A percentile compares a stretch with the other conserved stretches of the same genome.
phyloP scores from a whole-genome alignment of 2,797 vertebrate species.

The Gobio occitaniae region DNA sequence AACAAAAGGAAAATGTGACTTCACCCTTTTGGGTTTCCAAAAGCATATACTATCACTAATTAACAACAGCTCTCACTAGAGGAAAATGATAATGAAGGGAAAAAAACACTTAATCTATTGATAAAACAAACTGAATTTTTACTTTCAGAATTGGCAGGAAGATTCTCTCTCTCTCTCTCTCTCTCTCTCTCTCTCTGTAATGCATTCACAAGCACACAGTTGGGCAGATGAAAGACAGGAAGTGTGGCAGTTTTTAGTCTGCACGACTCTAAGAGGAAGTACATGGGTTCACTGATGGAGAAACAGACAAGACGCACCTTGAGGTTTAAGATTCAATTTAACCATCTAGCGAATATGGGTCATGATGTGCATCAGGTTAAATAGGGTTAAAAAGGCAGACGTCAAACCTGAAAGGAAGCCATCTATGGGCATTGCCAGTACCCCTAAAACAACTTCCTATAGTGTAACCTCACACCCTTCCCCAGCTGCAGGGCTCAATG shows the following conservation, averaged over 20 bases:
- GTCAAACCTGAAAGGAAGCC: constrained; percentile 25
- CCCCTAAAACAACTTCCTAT: constrained; percentile 43
- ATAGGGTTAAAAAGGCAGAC: not conserved
- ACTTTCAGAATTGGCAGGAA: not conserved
- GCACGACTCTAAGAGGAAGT: constrained; percentile 23
- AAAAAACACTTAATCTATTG: not conserved
- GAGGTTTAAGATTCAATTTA: constrained; percentile 19
- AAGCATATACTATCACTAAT: not conserved
- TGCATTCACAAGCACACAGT: not conserved
- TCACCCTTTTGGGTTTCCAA: not conserved
- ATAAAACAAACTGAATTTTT: not conserved
- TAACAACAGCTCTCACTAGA: not conserved
- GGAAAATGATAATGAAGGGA: not conserved
- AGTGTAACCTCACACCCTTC: constrained; percentile 45
- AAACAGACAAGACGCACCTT: constrained; percentile 34
- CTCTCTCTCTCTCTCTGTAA: not conserved
- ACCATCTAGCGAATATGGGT: constrained; percentile 2
- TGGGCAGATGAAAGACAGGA: constrained; percentile 52
- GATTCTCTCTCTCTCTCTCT: not conserved
- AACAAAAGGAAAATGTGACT: not conserved
- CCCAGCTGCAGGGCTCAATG: constrained; percentile 38
- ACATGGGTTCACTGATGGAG: constrained; percentile 21
- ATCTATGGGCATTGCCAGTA: constrained; percentile 22
- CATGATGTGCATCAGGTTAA: constrained; percentile 15
- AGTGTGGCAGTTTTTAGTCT: constrained; percentile 25